Conservation (phyloP, 2,113 vertebrate species). For the Odocoileus hemionus region DNA sequence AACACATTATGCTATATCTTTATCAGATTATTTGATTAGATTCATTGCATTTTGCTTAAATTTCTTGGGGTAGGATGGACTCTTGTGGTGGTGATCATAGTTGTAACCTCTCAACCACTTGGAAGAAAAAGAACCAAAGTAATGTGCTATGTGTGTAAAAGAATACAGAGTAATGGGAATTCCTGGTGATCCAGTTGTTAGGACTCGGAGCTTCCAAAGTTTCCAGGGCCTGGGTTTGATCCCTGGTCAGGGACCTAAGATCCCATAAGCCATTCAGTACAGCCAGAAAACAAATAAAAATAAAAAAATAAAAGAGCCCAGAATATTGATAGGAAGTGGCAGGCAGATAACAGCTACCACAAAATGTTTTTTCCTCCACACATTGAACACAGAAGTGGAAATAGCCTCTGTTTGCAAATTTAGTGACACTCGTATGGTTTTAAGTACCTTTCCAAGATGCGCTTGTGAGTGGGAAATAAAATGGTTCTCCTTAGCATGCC, state of each 20-base stretch:
- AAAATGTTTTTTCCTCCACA: neutral
- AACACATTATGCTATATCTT: neutral
- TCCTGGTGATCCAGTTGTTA: neutral
- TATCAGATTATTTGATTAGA: neutral
- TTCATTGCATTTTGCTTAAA: neutral
- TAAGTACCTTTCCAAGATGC: neutral
- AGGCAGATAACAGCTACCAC: neutral
- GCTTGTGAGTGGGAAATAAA: neutral
- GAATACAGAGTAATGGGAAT: neutral
- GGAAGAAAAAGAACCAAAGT: neutral
- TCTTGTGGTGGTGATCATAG: neutral
- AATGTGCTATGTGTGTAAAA: too few relatives aligned
- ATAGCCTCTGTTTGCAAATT: too few relatives aligned
- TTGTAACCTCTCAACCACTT: neutral
- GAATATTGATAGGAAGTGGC: neutral
- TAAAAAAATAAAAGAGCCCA: neutral
- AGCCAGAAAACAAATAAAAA: neutral
- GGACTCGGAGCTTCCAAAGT: neutral
- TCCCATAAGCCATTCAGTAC: neutral
- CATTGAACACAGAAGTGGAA: neutral
- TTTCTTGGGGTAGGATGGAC: too few relatives aligned
- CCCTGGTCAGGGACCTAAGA: neutral
- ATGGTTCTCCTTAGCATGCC: neutral
- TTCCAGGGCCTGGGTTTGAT: rapidly evolving
- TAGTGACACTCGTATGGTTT: neutral